Base-by-base conservation (phyloP, 2,113 vertebrate species). In the Pterocles gutturalis region DNA sequence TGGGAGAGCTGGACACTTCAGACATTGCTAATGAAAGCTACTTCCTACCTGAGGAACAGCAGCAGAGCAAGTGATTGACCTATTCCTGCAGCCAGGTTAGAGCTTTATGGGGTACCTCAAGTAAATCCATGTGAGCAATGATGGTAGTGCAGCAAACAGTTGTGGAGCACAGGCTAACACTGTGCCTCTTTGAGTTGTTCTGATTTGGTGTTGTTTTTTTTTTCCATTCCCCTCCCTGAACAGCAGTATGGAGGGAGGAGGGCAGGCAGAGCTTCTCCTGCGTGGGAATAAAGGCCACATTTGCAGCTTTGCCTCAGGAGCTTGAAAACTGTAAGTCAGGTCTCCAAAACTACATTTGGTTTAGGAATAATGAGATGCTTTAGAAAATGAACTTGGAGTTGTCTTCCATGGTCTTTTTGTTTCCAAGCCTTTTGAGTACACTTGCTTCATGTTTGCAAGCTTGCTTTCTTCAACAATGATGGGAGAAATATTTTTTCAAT, bases 351-450 rank as follows among this genome's bases (percentile, higher is more conserved):
- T 89, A 76, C 84, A 61, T 87, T 95, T 93, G 76, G 79, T 94
- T 94, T 95, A 75, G 89, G 88, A 95, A 94, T 95, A 95, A 97
- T 95, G 92, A 97, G 94, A 85, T 94, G 94, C 64, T 95, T 97
- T 94, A 90, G 75, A 93, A 96, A 96, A 97, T 93, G 67, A 97
- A 91, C 83, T 94, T 81, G 51, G 92, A 95, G 83, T 92, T 94
- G 67, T 90, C 76, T 95, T 96, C 90, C 92, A 76, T 33, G 78
- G 80, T 60, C 83, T 71, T 76, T 90, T 94, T 95, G 86, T 96
- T 97, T 97, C 92, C 83, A 97, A 81, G 80, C 89, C 86, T 95
- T 94, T 90, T 84, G 95, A 95, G 61, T 93, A 69, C 48, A 79
- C 86, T 93, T 93, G 80, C 83, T 97, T 96, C 66, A 19, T 60